These are phyloP conservation scores for Hippocampus abdominalis DNA, from an alignment of 2,113 vertebrate genomes.

Conservation along the genomic window DNA sequence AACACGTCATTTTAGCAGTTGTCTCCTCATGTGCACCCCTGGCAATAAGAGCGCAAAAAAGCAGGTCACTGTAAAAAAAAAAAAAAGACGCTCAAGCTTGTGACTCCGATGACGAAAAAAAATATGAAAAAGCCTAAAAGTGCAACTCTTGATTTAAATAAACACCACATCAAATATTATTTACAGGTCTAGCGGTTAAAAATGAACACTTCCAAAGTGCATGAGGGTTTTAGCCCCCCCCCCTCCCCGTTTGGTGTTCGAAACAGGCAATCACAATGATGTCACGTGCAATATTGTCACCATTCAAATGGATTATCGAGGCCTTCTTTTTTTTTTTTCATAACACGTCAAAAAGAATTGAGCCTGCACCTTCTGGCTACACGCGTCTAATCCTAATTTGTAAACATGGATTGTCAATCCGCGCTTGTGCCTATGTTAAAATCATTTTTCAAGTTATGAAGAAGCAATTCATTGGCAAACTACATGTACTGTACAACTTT, in stretches of 20 bases:
- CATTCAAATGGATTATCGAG: background rate
- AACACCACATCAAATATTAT: constrained; percentile 22
- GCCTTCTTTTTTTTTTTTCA: background rate
- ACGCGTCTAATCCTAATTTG: background rate
- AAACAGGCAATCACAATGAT: constrained; percentile 26
- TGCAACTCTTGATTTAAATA: background rate
- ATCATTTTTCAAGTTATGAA: background rate
- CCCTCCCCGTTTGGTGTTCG: constrained; percentile 23
- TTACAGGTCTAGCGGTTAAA: constrained; percentile 27
- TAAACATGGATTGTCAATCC: background rate
- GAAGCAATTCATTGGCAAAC: background rate
- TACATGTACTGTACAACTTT: background rate
- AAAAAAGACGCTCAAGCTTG: background rate
- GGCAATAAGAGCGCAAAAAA: no score
- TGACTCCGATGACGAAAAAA: background rate
- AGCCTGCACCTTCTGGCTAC: background rate
- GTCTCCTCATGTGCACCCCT: no score
- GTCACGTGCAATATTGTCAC: constrained; percentile 19
- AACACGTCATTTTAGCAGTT: no score
- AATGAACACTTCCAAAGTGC: constrained; percentile 40
- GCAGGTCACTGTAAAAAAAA: no score
- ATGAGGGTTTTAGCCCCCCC: background rate
- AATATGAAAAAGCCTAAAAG: background rate
- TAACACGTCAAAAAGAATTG: background rate
- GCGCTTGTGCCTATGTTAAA: background rate